These are phyloP conservation scores for Lithosia quadra DNA, from an alignment of 2,888 invertebrate genomes.

Conservation along the genomic window DNA sequence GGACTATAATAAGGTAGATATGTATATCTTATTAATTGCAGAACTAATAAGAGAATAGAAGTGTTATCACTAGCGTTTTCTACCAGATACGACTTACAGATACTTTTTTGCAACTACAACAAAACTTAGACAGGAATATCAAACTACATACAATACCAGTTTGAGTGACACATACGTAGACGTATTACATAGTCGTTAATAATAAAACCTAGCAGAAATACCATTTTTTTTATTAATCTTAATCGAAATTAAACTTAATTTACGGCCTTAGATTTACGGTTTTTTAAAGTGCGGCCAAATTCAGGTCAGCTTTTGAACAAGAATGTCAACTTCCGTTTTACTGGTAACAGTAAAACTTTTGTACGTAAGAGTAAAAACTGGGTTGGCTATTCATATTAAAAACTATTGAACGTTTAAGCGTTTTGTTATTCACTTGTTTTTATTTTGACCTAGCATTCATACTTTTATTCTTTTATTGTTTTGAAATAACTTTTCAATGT, in stretches of 20 bases:
- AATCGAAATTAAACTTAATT: no score
- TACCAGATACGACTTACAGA: no score
- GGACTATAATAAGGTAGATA: no score
- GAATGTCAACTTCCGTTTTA: conserved; percentile 7
- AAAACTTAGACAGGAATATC: no score
- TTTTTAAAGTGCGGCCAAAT: conserved; percentile 2
- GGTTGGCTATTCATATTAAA: neutral
- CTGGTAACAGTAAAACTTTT: conserved; percentile 12
- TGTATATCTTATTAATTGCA: no score
- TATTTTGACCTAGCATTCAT: neutral
- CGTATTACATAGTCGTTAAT: no score
- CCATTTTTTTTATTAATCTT: neutral
- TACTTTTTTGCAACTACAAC: no score
- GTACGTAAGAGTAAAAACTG: neutral
- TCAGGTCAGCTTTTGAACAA: conserved; percentile 4
- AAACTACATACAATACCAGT: neutral
- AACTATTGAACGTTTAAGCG: neutral
- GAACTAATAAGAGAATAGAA: no score
- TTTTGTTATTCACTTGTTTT: neutral
- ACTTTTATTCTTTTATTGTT: neutral
- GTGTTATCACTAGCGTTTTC: no score
- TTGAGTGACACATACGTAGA: neutral
- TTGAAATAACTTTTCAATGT: no score
- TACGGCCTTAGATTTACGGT: no score
- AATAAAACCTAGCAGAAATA: neutral